Evolutionary conservation across 2,888 invertebrate genomes (phyloP), one percentile per base, ranked within the genome.

Genomic region (Drosophila anomalata): DNA sequence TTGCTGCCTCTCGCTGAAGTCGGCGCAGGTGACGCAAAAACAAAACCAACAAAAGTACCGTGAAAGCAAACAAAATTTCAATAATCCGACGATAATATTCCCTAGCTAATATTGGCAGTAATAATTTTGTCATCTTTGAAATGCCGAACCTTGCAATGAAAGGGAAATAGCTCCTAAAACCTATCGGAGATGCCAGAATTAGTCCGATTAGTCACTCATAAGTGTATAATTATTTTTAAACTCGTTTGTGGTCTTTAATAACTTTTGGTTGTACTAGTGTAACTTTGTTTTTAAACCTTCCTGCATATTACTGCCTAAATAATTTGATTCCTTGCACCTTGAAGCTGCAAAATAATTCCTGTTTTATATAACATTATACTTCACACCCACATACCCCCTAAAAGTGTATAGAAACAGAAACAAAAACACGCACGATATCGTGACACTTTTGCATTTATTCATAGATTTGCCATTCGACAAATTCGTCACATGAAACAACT

Each of bases 1-100:
- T 24, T 24, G 60, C 14, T 57, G 58, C 56, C 62, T 46, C 75
- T 66, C 69, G 66, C 48, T 69, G 33, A 69, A 56, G 69, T 56
- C 48, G 57, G 14, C 33, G 36, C 47, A 48, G 24, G 48, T 62
- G 59, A 62, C 71, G 59, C 76, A 66, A 54, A 55, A 71, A 41
- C 26, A 44, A 39, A 39, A 42, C 26, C 46, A 54, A 14, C 63
- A 63, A 63, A 33, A 44, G 17, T 33, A 57, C 31, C 41, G 41
- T 17, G 48, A 54, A 57, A 57, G 47, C 24, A 50, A 20, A 51
- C 12, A 14, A 11, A 42, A 20, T 20, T 42, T 44, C 4, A 20
- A 20, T 11, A 17, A 20, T 17, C 42, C 20, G 42, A 42, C 42
- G 42, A 0, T 20, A 2, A 8, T 42, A 42, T 42, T 20, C 42